Evolutionary conservation across 2,113 vertebrate species (phyloP).

Genomic region (Syngnathoides biaculeatus): DNA sequence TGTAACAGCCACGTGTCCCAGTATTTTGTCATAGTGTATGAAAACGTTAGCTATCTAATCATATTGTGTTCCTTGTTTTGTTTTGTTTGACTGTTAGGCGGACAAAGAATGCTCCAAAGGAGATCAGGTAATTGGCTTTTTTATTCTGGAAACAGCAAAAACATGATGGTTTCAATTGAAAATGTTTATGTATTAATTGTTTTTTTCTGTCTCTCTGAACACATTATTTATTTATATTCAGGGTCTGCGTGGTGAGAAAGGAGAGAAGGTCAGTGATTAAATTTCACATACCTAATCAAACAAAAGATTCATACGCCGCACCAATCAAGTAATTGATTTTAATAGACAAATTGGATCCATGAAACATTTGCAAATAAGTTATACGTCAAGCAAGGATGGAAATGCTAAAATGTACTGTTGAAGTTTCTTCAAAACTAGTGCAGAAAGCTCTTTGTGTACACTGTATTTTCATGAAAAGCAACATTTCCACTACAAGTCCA

Average conservation of each 20-base stretch:
- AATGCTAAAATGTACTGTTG: constrained; percentile 11
- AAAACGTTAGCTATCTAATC: neutral
- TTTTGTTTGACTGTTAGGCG: constrained; percentile 43
- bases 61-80: constrained; percentile 3
- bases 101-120: constrained; percentile 59
- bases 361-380: constrained; percentile 43
- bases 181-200: neutral
- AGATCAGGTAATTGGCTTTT: constrained; percentile 59
- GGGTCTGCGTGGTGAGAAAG: constrained; percentile 61
- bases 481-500: constrained; percentile 14
- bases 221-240: constrained; percentile 27
- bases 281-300: neutral
- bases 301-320: neutral
- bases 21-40: neutral
- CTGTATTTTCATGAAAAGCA: neutral
- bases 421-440: constrained; percentile 22
- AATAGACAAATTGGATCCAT: constrained; percentile 18
- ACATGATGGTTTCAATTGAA: neutral
- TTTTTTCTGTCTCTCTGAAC: neutral
- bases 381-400: constrained; percentile 46
- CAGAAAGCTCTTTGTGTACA: constrained; percentile 12
- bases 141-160: neutral
- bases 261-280: constrained; percentile 65
- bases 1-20: neutral
- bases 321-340: constrained; percentile 28